phyloP scores from a whole-genome alignment of 2,797 vertebrate species.

The Decapterus maruadsi region DNA sequence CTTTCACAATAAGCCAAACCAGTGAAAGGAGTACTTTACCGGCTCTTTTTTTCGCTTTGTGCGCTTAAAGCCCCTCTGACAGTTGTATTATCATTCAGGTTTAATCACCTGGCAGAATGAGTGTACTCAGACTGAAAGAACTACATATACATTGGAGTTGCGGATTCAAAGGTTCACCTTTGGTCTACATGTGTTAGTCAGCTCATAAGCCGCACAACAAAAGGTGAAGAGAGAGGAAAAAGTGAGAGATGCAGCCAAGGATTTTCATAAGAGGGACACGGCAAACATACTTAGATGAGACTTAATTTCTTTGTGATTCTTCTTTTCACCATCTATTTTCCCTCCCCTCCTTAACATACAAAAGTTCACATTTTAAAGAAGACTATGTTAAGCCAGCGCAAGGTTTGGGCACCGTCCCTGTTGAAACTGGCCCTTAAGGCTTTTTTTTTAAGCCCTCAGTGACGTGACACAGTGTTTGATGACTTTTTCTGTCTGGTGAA shows the following conservation, averaged over 20 bases:
- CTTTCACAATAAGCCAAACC: constrained; percentile 70
- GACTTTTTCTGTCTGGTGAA: not conserved
- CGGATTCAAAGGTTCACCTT: constrained; percentile 58
- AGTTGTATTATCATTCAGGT: constrained; percentile 62
- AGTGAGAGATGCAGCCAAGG: constrained; percentile 41
- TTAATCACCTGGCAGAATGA: constrained; percentile 66
- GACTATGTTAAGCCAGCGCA: not conserved
- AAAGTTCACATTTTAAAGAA: not conserved
- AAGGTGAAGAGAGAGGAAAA: constrained; percentile 60
- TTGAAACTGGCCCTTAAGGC: constrained; percentile 1
- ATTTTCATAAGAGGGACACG: constrained; percentile 43
- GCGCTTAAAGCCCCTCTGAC: constrained; percentile 63
- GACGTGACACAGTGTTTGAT: not conserved
- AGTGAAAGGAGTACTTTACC: constrained; percentile 74
- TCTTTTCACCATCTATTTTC: constrained; percentile 13
- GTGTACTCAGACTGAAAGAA: constrained; percentile 36
- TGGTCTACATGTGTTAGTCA: constrained; percentile 54
- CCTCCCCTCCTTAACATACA: not conserved
- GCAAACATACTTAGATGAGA: constrained; percentile 44
- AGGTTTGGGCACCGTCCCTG: not conserved
- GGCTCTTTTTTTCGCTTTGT: constrained; percentile 68
- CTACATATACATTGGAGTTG: constrained; percentile 23
- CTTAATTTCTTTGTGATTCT: constrained; percentile 11
- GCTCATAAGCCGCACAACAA: constrained; percentile 58
- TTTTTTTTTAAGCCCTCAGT: not conserved